Evolutionary conservation across 2,113 vertebrate genomes (phyloP).

Genomic region (Entomyzon cyanotis): DNA sequence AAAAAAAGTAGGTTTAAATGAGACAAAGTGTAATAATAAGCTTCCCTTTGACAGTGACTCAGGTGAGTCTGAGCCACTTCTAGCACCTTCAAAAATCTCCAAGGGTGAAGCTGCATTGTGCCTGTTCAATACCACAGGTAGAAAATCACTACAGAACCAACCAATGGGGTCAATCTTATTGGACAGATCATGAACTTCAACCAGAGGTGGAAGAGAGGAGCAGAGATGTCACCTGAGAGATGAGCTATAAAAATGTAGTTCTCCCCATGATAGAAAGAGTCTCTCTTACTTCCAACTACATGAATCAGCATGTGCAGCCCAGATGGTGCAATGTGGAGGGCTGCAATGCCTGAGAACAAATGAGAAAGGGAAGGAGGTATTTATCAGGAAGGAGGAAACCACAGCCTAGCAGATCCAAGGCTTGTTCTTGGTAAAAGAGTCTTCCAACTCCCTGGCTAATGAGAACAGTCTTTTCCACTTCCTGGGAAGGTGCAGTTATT

Average conservation of each 20-base stretch:
- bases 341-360: not conserved
- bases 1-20: not conserved
- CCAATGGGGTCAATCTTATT: not conserved
- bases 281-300: not conserved
- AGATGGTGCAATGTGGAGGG: not conserved
- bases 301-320: not conserved
- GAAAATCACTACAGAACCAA: not conserved
- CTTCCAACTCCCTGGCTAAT: not conserved
- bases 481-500: not conserved
- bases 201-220: not conserved
- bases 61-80: not conserved
- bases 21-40: not conserved
- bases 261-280: not conserved
- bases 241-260: not conserved
- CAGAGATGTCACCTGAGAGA: not conserved
- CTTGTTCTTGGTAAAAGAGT: not conserved
- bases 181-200: not conserved
- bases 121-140: not conserved
- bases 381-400: slow-evolving; percentile 9
- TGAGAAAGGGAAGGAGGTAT: not conserved
- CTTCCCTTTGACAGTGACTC: not conserved
- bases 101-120: accelerated
- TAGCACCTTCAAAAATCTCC: not conserved
- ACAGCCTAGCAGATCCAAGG: not conserved
- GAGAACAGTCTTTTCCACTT: not conserved